Evolutionary conservation across 2,797 vertebrate species (phyloP).

Genomic region (Melopsittacus undulatus): DNA sequence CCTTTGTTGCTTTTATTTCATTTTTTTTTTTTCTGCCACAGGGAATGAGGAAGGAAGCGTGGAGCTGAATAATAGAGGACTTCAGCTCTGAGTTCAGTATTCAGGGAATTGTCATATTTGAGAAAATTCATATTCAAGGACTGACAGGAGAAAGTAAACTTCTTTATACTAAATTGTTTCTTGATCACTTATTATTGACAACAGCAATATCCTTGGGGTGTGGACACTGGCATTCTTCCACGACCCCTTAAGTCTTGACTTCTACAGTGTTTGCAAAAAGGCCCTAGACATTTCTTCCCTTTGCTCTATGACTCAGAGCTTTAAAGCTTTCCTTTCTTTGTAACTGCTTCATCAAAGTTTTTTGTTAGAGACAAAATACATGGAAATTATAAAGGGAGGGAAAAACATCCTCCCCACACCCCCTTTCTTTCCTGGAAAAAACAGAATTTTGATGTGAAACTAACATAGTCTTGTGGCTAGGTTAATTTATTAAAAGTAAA

Average conservation of each 20-base stretch:
- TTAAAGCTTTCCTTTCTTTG: neutral
- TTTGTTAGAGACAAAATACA: neutral
- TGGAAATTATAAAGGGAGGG: neutral
- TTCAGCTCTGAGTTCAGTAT: neutral
- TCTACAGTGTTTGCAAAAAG: neutral
- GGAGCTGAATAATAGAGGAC: neutral
- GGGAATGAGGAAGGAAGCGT: neutral
- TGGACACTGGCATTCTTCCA: neutral
- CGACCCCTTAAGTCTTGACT: neutral
- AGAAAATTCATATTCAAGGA: neutral
- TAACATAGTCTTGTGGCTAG: neutral
- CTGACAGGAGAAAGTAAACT: neutral
- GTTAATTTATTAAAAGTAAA: neutral
- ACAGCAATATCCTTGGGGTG: neutral
- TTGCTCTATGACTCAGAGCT: neutral
- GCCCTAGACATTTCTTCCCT: neutral
- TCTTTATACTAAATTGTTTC: neutral
- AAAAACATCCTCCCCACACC: rapidly evolving
- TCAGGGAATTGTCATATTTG: neutral
- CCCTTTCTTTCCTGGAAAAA: neutral
- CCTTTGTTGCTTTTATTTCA: neutral
- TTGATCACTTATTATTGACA: neutral
- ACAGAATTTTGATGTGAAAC: neutral
- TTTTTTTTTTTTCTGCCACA: neutral
- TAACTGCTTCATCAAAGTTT: neutral